Conservation (phyloP, 1,140 invertebrate species). For the Pseudobourletiella spinata region DNA sequence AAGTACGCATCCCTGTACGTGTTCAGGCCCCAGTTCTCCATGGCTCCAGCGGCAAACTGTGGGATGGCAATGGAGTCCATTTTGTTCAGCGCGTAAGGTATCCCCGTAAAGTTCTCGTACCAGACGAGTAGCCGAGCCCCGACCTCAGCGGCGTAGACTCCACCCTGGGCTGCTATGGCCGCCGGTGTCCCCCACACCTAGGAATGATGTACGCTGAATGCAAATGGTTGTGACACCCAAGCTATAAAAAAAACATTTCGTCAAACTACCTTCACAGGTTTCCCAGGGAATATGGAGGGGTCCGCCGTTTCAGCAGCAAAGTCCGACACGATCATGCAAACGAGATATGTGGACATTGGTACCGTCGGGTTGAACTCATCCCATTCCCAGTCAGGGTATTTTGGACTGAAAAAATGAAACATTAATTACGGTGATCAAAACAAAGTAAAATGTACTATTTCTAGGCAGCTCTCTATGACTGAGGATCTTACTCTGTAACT, state of each 20-base stretch:
- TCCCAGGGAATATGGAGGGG: conserved; percentile 7
- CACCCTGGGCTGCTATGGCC: conserved; percentile 66
- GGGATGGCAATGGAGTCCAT: conserved; percentile 22
- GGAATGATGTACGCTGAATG: conserved; percentile 54
- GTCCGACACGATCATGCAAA: conserved; percentile 22
- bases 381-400: conserved; percentile 10
- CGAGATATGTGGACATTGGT: conserved; percentile 23
- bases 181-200: conserved; percentile 69
- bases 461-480: too few species aligned
- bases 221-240: too few species aligned
- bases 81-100: conserved; percentile 56
- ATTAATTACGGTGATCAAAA: not conserved
- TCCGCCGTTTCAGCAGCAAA: conserved; percentile 11
- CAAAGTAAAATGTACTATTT: not conserved
- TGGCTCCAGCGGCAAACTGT: conserved; percentile 14
- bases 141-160: conserved; percentile 38
- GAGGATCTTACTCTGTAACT: conserved; percentile 1
- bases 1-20: conserved; percentile 19
- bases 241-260: too few species aligned
- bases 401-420: not conserved
- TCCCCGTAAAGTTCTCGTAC: conserved; percentile 75
- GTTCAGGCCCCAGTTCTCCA: conserved; percentile 17
- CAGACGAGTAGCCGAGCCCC: conserved; percentile 62
- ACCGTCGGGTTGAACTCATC: conserved; percentile 19
- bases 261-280: conserved; percentile 25